These are phyloP conservation scores for Plotosus lineatus DNA, from an alignment of 2,113 vertebrate genomes.

Conservation along the genomic window DNA sequence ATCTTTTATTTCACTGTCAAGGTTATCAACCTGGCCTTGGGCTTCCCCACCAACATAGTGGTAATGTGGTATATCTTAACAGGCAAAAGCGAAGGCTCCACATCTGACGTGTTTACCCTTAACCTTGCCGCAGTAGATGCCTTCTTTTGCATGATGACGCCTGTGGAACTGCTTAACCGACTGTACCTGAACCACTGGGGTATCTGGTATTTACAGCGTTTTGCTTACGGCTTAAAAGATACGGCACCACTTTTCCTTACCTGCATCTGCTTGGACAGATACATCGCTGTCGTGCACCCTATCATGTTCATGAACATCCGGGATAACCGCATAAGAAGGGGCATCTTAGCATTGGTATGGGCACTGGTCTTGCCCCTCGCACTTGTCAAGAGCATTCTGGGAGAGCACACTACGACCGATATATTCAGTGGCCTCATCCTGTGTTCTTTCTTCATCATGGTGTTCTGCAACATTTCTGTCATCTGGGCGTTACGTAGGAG, in stretches of 20 bases:
- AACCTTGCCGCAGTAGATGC: constrained; percentile 70
- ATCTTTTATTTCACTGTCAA: constrained; percentile 71
- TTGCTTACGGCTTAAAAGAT: constrained; percentile 72
- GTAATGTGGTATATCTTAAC: constrained; percentile 70
- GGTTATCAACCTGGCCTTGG: constrained; percentile 68
- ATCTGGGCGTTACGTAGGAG: constrained; percentile 72
- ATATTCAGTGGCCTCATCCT: constrained; percentile 70
- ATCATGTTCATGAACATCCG: constrained; percentile 64
- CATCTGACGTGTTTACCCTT: constrained; percentile 71
- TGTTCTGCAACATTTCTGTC: constrained; percentile 73
- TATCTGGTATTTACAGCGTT: constrained; percentile 66
- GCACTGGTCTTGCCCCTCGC: constrained; percentile 60
- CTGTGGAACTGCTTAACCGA: constrained; percentile 65
- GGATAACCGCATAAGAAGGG: constrained; percentile 61
- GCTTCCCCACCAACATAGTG: constrained; percentile 66
- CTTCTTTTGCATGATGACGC: constrained; percentile 71
- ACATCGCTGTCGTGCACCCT: constrained; percentile 72
- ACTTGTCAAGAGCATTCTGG: constrained; percentile 60
- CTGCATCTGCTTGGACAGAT: constrained; percentile 73
- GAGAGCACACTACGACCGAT: constrained; percentile 48
- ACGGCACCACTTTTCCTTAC: constrained; percentile 66
- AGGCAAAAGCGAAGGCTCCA: constrained; percentile 62
- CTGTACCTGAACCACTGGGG: constrained; percentile 54
- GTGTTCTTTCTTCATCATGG: constrained; percentile 68
- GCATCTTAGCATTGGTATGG: constrained; percentile 62